Percentiles rank a stretch among this genome's conserved stretches.
Evolutionary conservation across 37 sponge, comb jelly and placozoan genomes (phyloP).

Genomic region (Oscarella lobularis): DNA sequence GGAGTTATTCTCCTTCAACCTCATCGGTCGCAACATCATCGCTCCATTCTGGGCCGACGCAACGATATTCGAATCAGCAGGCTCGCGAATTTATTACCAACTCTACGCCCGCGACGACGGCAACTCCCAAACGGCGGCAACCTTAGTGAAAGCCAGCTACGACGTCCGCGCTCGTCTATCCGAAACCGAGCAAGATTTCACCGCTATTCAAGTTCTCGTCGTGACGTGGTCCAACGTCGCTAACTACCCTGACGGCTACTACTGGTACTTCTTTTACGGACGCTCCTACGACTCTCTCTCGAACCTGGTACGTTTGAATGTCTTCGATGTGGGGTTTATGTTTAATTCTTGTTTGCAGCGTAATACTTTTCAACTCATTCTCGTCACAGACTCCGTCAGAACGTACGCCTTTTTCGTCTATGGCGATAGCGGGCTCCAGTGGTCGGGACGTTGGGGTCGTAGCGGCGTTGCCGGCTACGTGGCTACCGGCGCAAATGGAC

Average conservation of each 20-base stretch:
- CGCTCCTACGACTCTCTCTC: too few species aligned
- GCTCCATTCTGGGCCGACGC: constrained; percentile 61
- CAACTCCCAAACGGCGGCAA: too few species aligned
- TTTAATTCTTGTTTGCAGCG: background rate
- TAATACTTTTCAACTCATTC: constrained; percentile 53
- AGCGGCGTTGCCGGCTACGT: constrained; percentile 42
- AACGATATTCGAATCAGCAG: constrained; percentile 8
- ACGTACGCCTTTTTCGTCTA: constrained; percentile 51
- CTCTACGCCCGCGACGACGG: constrained; percentile 11
- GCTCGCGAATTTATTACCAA: constrained; percentile 22
- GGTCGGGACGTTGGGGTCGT: constrained; percentile 19
- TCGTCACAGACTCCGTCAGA: constrained; percentile 41
- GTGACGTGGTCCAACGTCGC: constrained; percentile 13
- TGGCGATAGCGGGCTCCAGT: constrained; percentile 41
- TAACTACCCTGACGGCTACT: background rate
- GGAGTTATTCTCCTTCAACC: constrained; percentile 4
- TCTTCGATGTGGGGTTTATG: too few species aligned
- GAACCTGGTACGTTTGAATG: too few species aligned
- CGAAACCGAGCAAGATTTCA: background rate
- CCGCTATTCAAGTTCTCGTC: constrained; percentile 6
- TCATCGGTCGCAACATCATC: constrained; percentile 13
- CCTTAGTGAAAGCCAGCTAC: background rate
- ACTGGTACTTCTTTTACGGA: background rate
- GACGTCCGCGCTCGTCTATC: background rate
- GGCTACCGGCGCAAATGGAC: constrained; percentile 13